phyloP scores from a whole-genome alignment of 2,888 invertebrate genomes.

The Trissoscelio sp. region DNA sequence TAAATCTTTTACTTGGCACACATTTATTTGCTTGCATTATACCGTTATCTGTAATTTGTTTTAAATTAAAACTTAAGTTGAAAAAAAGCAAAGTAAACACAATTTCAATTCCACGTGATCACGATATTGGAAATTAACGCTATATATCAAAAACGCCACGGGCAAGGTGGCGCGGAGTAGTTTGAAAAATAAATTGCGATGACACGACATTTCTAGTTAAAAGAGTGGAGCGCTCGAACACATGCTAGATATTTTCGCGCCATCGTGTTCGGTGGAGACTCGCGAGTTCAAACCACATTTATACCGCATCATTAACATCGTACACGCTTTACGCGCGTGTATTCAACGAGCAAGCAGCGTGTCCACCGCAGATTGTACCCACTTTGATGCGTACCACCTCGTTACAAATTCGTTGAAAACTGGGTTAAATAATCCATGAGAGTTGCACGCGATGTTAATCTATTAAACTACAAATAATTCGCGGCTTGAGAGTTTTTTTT shows the following conservation, averaged over 20 bases:
- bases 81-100: no score
- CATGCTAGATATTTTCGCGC: constrained; percentile 51
- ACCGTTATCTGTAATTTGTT: background rate
- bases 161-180: constrained; percentile 20
- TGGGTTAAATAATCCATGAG: constrained; percentile 67
- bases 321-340: constrained; percentile 52
- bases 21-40: no score
- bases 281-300: constrained; percentile 64
- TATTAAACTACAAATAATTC: constrained; percentile 64
- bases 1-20: background rate
- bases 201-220: constrained; percentile 55
- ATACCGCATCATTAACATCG: constrained; percentile 71
- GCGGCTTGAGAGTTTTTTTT: constrained; percentile 20
- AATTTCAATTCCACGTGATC: constrained; percentile 35
- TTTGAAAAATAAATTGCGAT: constrained; percentile 60
- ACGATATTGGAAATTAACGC: constrained; percentile 24
- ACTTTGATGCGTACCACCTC: constrained; percentile 68
- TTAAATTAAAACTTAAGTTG: constrained; percentile 24
- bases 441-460: constrained; percentile 65
- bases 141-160: constrained; percentile 19
- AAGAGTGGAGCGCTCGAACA: constrained; percentile 25
- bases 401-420: constrained; percentile 68
- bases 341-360: constrained; percentile 56
- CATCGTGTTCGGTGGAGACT: constrained; percentile 53
- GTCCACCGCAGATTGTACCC: constrained; percentile 69